A percentile compares a stretch with the other conserved stretches of the same genome.
These are phyloP conservation scores for Gymnoscelis rufifasciata DNA, from an alignment of 2,888 invertebrate species.

Conservation along the genomic window DNA sequence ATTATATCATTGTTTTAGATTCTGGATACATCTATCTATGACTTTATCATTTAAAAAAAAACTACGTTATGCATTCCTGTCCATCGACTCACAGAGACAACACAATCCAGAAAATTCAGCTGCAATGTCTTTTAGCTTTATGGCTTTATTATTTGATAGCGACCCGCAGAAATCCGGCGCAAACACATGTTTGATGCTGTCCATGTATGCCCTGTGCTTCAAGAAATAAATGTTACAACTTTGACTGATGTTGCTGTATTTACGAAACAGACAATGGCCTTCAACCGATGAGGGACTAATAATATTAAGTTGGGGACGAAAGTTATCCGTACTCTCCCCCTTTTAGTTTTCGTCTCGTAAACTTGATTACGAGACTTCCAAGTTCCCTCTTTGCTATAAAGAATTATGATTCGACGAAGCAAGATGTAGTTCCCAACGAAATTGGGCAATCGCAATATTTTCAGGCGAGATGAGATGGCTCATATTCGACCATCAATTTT, in stretches of 20 bases:
- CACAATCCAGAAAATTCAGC: too few species aligned
- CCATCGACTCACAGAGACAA: too few species aligned
- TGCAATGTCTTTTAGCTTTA: too few species aligned
- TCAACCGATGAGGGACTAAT: conserved; percentile 33
- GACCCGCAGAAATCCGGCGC: too few species aligned
- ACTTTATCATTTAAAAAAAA: too few species aligned
- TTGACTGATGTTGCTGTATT: too few species aligned
- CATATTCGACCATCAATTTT: conserved; percentile 3
- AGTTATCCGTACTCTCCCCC: conserved; percentile 30
- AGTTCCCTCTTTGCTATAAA: conserved; percentile 14
- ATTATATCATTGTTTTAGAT: too few species aligned
- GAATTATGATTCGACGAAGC: conserved; percentile 13
- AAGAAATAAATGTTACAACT: too few species aligned
- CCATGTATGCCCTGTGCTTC: too few species aligned
- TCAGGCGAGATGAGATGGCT: conserved; percentile 1
- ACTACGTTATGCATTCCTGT: too few species aligned
- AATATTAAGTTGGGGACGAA: conserved; percentile 35
- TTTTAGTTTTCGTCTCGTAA: conserved; percentile 31
- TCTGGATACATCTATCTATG: too few species aligned
- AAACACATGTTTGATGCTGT: conserved; percentile 36
- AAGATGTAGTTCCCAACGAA: conserved; percentile 10
- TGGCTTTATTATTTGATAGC: too few species aligned
- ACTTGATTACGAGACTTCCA: conserved; percentile 33
- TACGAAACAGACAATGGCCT: conserved; percentile 40
- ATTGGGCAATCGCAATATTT: conserved; percentile 11